phyloP scores from a whole-genome alignment of 2,113 vertebrate species.

The Rousettus leschenaultii region DNA sequence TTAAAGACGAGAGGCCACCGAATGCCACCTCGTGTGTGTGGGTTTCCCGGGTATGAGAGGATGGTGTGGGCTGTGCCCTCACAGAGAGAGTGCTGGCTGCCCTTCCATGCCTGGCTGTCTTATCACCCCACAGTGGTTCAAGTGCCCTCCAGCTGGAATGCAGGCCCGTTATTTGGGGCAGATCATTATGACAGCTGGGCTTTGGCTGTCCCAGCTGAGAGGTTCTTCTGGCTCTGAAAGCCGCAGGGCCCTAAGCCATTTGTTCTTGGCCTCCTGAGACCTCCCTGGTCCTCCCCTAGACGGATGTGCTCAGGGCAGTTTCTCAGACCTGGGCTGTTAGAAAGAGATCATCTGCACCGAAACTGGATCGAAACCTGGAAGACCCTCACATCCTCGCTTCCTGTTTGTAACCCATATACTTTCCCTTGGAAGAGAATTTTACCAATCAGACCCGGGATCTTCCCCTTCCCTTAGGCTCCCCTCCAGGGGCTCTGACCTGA shows the following conservation, averaged over 20 bases:
- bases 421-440: background rate
- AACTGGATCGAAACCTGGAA: background rate
- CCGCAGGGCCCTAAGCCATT: too few relatives aligned
- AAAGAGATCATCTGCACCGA: background rate
- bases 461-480: background rate
- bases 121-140: fast-evolving
- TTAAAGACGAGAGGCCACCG: background rate
- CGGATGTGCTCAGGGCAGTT: background rate
- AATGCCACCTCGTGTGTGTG: too few relatives aligned
- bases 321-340: background rate
- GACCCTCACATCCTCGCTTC: background rate
- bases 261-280: background rate
- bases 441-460: too few relatives aligned
- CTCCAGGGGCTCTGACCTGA: background rate
- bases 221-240: background rate
- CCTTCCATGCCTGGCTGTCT: background rate
- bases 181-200: background rate
- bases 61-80: background rate
- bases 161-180: background rate
- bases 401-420: fast-evolving
- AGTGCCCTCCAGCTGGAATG: background rate
- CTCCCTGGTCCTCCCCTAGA: background rate
- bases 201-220: background rate
- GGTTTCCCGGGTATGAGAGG: background rate
- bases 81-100: background rate